Percentiles rank a stretch among this genome's conserved stretches.
These are phyloP conservation scores for Eubasilissa regina DNA, from an alignment of 1,140 invertebrate species.

Conservation along the genomic window DNA sequence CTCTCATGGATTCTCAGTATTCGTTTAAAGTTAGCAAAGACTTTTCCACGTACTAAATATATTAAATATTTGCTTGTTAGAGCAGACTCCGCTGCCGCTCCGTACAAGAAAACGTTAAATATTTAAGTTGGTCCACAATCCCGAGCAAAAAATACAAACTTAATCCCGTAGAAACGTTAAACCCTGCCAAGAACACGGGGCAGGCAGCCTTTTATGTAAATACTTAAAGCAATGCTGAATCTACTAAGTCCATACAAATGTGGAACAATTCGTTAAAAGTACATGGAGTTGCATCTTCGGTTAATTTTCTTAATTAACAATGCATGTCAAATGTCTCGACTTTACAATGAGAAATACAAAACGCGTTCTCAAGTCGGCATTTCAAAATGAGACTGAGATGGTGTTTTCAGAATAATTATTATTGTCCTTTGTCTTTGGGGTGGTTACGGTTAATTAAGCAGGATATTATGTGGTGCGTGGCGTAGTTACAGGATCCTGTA, in stretches of 20 bases:
- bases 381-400: not conserved
- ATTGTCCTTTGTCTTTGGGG: too few relatives aligned
- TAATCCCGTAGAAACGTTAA: conserved; percentile 42
- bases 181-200: conserved; percentile 44
- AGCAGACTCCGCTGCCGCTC: not conserved
- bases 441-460: too few relatives aligned
- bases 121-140: conserved; percentile 52
- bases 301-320: conserved; percentile 12
- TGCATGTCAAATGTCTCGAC: not conserved
- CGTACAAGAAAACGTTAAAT: conserved; percentile 53
- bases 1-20: too few relatives aligned
- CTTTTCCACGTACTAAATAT: conserved; percentile 19
- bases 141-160: conserved; percentile 42
- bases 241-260: conserved; percentile 28
- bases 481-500: too few relatives aligned
- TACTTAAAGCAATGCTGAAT: conserved; percentile 35
- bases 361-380: not conserved
- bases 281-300: conserved; percentile 9
- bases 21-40: not conserved
- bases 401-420: too few relatives aligned
- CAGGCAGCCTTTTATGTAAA: conserved; percentile 55
- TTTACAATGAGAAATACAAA: not conserved
- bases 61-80: conserved; percentile 38
- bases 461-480: too few relatives aligned
- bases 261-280: conserved; percentile 13